Base-by-base conservation (phyloP, 2,113 vertebrate genomes). In the Peromyscus californicus region DNA sequence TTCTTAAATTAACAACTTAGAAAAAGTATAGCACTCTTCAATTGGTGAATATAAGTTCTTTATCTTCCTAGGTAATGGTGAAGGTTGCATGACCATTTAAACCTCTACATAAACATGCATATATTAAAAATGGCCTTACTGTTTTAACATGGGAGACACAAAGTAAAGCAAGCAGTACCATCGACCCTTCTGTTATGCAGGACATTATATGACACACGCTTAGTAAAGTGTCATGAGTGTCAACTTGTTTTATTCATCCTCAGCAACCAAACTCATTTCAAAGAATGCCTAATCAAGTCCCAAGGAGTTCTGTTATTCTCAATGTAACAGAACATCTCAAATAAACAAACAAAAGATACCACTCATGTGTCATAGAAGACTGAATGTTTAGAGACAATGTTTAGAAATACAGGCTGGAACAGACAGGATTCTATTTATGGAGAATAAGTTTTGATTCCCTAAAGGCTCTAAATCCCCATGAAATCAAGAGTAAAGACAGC, bases 231-330 rank as follows among this genome's bases (percentile, higher is more conserved):
- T 57, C 5, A 33, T 78, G 11, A 90, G 22, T 85, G 36, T 84
- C 45, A 89, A 75, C 13, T 80, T 91, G 80, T 13, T 7, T 67
- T 69, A 78, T 87, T 31, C 59, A 48, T 88, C 90, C 57, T 92
- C 75, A 39, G 93, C 89, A 94, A 94, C 4, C 87, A 95, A 91
- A 59, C 48, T 72, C 12, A 59, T 45, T 90, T 83, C 67, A 95
- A 96, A 98, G 80, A 93, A 57, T 31, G 75, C 83, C 97, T 97
- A 97, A 97, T 98, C 89, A 98, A 98, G 97, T 97, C 97, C 97
- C 51, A 94, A 89, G 92, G 94, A 97, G 75, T 97, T 83, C 59
- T 31, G 88, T 54, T 86, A 45, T 80, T 89, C 75, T 94, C 87
- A 94, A 83, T 94, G 95, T 97, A 98, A 97, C 90, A 90, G 90